Percentiles rank a stretch among this genome's conserved stretches.
Conservation (phyloP, 2,888 invertebrate species). For the Pachymerium ferrugineum region DNA sequence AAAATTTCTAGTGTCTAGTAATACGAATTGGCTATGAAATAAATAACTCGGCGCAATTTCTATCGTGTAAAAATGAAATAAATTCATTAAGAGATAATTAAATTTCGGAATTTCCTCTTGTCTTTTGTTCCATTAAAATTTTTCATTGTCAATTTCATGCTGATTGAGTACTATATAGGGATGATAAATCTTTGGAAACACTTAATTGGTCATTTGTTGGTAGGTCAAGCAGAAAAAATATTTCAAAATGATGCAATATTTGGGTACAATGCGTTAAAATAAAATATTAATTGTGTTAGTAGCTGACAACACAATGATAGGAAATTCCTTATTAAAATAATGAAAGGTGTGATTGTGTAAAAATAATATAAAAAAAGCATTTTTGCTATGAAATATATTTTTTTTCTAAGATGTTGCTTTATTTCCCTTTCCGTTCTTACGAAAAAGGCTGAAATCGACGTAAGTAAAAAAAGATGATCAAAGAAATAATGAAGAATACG, state of each 20-base stretch:
- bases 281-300: background rate
- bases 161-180: too few species aligned
- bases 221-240: background rate
- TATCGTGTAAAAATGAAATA: too few species aligned
- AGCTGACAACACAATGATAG: background rate
- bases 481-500: background rate
- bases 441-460: slow-evolving; percentile 63
- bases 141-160: too few species aligned
- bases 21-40: too few species aligned
- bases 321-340: background rate
- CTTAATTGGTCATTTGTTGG: background rate
- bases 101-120: too few species aligned
- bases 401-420: slow-evolving; percentile 22
- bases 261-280: background rate
- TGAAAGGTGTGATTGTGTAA: background rate
- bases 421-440: slow-evolving; percentile 36
- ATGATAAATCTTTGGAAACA: too few species aligned
- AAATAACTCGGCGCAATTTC: too few species aligned
- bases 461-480: slow-evolving; percentile 61
- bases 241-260: background rate
- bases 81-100: too few species aligned
- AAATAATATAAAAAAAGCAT: background rate
- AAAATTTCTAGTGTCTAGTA: too few species aligned
- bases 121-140: too few species aligned
- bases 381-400: slow-evolving; percentile 23